Percentiles rank a stretch among this genome's conserved stretches.
These are phyloP conservation scores for Cichladusa arquata DNA, from an alignment of 2,113 vertebrate genomes.

Conservation along the genomic window DNA sequence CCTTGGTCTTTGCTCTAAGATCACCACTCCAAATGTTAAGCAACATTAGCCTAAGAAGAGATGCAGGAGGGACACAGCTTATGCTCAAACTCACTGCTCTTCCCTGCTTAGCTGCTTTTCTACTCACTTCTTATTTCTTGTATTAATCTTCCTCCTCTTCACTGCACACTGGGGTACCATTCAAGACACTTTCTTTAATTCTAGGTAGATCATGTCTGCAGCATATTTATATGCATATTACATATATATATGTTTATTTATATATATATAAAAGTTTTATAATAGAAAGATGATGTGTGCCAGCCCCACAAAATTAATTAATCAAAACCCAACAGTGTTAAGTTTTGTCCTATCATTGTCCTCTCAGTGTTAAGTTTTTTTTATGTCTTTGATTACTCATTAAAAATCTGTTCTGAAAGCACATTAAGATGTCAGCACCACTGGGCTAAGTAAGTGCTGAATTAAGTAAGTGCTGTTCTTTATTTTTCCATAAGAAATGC, in stretches of 20 bases:
- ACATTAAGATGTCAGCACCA: neutral
- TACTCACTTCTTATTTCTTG: neutral
- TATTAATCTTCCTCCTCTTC: neutral
- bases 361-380: neutral
- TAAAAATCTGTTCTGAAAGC: neutral
- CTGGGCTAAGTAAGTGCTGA: neutral
- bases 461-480: neutral
- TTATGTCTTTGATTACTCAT: neutral
- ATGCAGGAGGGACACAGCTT: neutral
- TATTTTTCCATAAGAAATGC: neutral
- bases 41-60: neutral
- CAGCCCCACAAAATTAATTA: neutral
- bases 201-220: neutral
- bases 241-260: no score
- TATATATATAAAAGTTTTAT: neutral
- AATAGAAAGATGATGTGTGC: neutral
- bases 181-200: neutral
- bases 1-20: neutral
- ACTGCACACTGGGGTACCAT: neutral
- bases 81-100: neutral
- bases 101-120: neutral
- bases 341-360: neutral
- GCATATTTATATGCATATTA: neutral
- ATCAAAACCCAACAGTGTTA: neutral
- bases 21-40: neutral